Conservation (phyloP, 2,113 vertebrate genomes). For the Cricetomys ansorgei region DNA sequence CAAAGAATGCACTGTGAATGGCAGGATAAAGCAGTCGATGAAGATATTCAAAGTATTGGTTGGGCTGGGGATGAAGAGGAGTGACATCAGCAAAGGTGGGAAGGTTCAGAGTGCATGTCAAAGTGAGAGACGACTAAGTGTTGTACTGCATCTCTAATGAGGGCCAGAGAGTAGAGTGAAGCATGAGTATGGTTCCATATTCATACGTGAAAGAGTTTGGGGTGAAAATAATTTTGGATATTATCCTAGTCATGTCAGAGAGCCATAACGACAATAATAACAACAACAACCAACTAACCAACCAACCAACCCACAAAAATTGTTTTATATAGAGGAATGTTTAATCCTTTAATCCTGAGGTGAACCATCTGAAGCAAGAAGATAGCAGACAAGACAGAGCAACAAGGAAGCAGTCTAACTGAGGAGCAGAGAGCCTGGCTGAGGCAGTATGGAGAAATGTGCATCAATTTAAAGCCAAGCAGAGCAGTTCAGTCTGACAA, state of each 20-base stretch:
- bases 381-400: no score
- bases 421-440: no score
- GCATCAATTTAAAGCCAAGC: no score
- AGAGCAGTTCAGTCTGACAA: no score
- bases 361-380: no score
- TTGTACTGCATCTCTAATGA: not conserved
- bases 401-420: no score
- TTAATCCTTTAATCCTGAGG: no score
- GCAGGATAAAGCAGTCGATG: conserved; percentile 20
- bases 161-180: not conserved
- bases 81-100: not conserved
- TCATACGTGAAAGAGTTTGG: not conserved
- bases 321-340: no score
- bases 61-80: not conserved
- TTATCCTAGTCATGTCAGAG: not conserved
- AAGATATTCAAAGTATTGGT: conserved; percentile 35
- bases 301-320: no score
- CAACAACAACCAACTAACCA: not conserved
- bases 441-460: no score
- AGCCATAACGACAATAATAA: not conserved
- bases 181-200: not conserved
- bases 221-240: not conserved
- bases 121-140: not conserved
- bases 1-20: conserved; percentile 25
- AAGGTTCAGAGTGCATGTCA: not conserved